Conservation (phyloP, 1,140 invertebrate species). For the Ooceraea biroi region DNA sequence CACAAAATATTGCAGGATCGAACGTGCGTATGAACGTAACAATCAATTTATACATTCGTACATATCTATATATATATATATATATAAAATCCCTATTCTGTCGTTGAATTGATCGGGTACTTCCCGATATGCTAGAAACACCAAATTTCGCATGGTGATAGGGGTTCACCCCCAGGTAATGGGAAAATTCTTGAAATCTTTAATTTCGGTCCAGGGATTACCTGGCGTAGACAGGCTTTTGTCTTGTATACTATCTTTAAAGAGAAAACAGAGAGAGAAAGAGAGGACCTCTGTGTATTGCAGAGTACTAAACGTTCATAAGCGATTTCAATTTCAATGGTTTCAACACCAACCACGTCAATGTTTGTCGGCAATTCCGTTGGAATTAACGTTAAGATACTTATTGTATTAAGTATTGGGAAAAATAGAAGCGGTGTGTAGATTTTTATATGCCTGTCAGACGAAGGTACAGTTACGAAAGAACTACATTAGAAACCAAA, state of each 20-base stretch:
- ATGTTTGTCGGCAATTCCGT: background rate
- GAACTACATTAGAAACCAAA: background rate
- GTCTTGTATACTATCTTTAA: no score
- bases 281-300: background rate
- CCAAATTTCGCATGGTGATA: no score
- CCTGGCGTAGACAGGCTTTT: no score
- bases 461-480: background rate
- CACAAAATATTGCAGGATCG: background rate
- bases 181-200: no score
- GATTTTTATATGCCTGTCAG: constrained; percentile 26
- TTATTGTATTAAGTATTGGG: constrained; percentile 1
- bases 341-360: background rate
- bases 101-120: no score
- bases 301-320: background rate
- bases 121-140: no score
- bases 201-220: no score
- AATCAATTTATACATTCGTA: no score
- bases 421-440: constrained; percentile 25
- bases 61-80: no score
- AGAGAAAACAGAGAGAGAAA: background rate
- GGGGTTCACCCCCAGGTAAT: no score
- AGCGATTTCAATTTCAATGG: background rate
- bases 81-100: no score
- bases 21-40: background rate
- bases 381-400: background rate